These are phyloP conservation scores for Antedon mediterranea DNA, from an alignment of 53 echinoderm and acorn worm genomes.

Conservation along the genomic window DNA sequence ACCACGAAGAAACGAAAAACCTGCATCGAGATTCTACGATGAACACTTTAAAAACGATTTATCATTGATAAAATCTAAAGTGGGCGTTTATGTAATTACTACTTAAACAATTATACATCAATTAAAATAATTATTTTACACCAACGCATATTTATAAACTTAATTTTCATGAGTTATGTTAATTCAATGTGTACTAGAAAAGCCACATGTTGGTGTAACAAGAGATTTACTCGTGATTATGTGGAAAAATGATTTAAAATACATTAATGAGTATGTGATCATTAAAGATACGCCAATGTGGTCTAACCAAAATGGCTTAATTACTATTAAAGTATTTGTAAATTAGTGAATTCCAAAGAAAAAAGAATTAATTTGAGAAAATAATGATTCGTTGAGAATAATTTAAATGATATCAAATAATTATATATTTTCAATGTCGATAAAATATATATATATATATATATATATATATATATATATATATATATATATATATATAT, in stretches of 20 bases:
- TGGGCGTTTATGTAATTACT: background rate
- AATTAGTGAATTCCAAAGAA: background rate
- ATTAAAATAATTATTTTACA: background rate
- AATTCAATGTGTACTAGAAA: background rate
- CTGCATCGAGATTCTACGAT: background rate
- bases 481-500: too few species aligned
- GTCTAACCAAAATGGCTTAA: background rate
- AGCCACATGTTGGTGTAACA: background rate
- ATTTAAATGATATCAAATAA: too few species aligned
- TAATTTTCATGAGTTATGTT: background rate
- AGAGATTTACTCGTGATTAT: background rate
- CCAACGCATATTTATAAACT: background rate
- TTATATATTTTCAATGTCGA: too few species aligned
- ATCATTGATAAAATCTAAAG: background rate
- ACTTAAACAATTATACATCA: background rate
- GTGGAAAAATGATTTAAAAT: background rate
- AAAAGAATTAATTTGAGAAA: background rate
- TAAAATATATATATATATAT: too few species aligned
- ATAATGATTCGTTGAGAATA: too few species aligned
- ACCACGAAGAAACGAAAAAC: background rate
- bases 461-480: too few species aligned
- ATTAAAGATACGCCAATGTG: background rate
- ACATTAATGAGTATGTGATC: background rate
- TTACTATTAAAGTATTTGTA: background rate
- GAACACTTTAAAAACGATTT: background rate